Conservation (phyloP, 2,113 vertebrate species). For the Gymnobelideus leadbeateri region DNA sequence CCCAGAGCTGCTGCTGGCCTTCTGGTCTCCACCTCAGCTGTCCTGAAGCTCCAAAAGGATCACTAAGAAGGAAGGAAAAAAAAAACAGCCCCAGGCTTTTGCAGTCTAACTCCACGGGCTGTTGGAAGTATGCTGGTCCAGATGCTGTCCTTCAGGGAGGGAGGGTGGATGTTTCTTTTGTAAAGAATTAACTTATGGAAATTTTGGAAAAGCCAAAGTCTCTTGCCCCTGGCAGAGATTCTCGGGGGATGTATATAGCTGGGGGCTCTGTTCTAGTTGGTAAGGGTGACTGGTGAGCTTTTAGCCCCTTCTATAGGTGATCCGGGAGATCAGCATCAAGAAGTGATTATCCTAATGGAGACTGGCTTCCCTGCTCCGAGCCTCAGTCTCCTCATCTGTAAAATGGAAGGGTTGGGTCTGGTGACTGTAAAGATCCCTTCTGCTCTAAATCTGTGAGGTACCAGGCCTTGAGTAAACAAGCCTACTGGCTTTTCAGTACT, state of each 20-base stretch:
- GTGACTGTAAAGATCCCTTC: not conserved
- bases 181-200: constrained; percentile 43
- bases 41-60: rapidly evolving
- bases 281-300: not conserved
- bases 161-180: not conserved
- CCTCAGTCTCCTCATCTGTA: not conserved
- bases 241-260: not conserved
- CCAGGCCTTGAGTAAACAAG: not conserved
- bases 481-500: not conserved
- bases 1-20: not conserved
- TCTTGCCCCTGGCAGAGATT: not conserved
- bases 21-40: not conserved
- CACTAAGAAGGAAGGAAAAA: not conserved
- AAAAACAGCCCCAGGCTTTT: not conserved
- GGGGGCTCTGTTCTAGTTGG: not conserved
- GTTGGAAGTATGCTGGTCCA: not conserved
- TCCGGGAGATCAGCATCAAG: not conserved
- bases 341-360: not conserved
- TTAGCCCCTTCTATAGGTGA: not conserved
- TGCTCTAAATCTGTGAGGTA: not conserved
- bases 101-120: not conserved
- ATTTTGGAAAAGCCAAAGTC: constrained; percentile 3
- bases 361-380: not conserved
- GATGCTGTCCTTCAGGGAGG: not conserved
- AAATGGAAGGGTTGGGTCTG: not conserved